These are phyloP conservation scores for Arrhopalites spinosus DNA, from an alignment of 2,888 invertebrate species.

Conservation along the genomic window DNA sequence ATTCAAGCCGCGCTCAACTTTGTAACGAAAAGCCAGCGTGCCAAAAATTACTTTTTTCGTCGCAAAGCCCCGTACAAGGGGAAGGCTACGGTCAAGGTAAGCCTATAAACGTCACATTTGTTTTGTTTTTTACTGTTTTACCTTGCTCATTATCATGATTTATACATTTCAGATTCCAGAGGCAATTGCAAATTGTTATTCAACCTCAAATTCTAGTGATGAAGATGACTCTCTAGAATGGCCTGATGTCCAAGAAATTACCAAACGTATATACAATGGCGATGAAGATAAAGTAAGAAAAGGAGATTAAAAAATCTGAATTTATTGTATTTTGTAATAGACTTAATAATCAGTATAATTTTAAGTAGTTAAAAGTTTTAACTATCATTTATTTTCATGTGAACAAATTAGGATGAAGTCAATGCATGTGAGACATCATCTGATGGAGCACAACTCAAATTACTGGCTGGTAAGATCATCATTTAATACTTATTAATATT, in stretches of 20 bases:
- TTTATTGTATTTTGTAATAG: not conserved
- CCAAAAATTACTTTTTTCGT: constrained; percentile 31
- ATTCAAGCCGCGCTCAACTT: constrained; percentile 86
- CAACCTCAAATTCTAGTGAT: not conserved
- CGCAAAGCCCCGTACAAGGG: constrained; percentile 27
- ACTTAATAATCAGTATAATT: too few species aligned
- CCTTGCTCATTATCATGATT: not conserved
- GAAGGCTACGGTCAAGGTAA: constrained; percentile 25
- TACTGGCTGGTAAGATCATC: too few species aligned
- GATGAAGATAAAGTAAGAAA: not conserved
- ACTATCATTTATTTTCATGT: not conserved
- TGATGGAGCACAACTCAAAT: too few species aligned
- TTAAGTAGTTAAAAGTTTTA: not conserved
- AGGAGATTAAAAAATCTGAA: not conserved
- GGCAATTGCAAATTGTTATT: constrained; percentile 30
- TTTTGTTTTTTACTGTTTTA: not conserved
- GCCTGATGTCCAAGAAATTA: constrained; percentile 18
- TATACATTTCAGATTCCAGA: constrained; percentile 24
- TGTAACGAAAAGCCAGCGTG: constrained; percentile 60
- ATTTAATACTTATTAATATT: too few species aligned
- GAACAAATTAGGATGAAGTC: not conserved
- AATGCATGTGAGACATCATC: not conserved
- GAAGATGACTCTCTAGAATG: constrained; percentile 24
- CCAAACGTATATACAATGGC: not conserved
- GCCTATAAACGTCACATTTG: not conserved